Evolutionary conservation across 2,113 vertebrate species (phyloP), one percentile per base, ranked within the genome.

Genomic region (Neodon shergylaensis): DNA sequence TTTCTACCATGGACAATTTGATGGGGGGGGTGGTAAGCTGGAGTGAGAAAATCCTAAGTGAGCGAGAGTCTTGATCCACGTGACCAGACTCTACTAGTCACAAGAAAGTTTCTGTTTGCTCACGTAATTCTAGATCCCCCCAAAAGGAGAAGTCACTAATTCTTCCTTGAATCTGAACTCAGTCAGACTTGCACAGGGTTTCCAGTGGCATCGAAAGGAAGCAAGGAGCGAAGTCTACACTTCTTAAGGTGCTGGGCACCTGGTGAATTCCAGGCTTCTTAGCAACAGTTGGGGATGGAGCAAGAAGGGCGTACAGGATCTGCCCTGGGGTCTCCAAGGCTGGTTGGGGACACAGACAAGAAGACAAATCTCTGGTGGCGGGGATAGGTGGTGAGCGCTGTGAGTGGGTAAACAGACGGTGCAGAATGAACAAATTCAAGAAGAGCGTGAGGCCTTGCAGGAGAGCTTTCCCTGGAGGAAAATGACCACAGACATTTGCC

Each of bases 61-160:
- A 86, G 81, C n/a, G 79, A 79, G 3, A 73, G 31, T 58, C 39
- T 79, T 88, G 54, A 85, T 66, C 52, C 63, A 11, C 0, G 33
- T 39, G 85, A 86, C 39, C 14, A 36, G 54, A 76, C 39, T 31
- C 21, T 90, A 4, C 52, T 54, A 78, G 74, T 81, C 92, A 94
- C 76, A 74, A 82, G 54, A 94, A 88, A 94, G 28, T 33, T 36
- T 94, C 54, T 3, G 39, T 54, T 42, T 58, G 77, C 76, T 76
- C 52, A 76, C 2, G 31, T 83, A 87, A 88, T 86, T 88, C 72
- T 94, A 33, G 19, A 94, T 24, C 22, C 31, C 39, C 17, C 9
- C 26, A 28, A 54, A 47, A 96, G 84, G 52, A 94, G 94, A 90
- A 95, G 79, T 33, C 73, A 31, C n/a, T 44, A 83, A 86, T 96